Percentiles rank a stretch among this genome's conserved stretches.
These are phyloP conservation scores for Philopotamus ludificatus DNA, from an alignment of 1,140 invertebrate genomes.

Conservation along the genomic window DNA sequence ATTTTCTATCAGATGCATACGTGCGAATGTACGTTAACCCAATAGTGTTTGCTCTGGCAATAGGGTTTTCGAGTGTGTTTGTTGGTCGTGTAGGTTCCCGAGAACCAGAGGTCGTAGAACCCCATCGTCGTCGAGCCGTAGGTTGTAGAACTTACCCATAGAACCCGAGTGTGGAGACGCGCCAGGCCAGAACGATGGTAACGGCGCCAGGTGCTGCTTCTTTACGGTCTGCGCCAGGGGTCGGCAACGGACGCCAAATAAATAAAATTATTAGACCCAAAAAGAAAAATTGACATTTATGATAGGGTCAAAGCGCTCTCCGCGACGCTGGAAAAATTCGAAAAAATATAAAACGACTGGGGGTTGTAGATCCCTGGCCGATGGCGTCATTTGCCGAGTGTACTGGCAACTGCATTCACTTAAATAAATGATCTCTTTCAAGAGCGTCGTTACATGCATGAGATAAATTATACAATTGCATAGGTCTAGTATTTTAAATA, in stretches of 20 bases:
- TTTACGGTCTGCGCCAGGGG: neutral
- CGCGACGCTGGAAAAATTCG: too few species aligned
- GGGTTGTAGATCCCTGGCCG: too few species aligned
- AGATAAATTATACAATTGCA: neutral
- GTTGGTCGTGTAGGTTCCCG: neutral
- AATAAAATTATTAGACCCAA: slow-evolving; percentile 4
- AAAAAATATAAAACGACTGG: too few species aligned
- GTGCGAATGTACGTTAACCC: too few species aligned
- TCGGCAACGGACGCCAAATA: neutral
- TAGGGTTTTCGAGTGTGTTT: too few species aligned
- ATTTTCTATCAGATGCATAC: too few species aligned
- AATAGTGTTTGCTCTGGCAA: too few species aligned
- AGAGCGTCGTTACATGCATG: neutral
- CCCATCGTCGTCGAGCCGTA: neutral
- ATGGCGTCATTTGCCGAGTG: neutral
- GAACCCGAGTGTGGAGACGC: neutral
- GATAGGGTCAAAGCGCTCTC: too few species aligned
- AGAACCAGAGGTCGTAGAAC: neutral
- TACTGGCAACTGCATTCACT: neutral
- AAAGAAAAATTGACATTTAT: too few species aligned
- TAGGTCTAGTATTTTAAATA: neutral
- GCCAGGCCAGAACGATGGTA: neutral
- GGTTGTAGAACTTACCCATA: neutral
- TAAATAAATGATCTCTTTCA: neutral
- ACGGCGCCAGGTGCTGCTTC: slow-evolving; percentile 8